A percentile compares a stretch with the other conserved stretches of the same genome.
Conservation (phyloP, 2,888 invertebrate genomes). For the Drosophila suboccidentalis region DNA sequence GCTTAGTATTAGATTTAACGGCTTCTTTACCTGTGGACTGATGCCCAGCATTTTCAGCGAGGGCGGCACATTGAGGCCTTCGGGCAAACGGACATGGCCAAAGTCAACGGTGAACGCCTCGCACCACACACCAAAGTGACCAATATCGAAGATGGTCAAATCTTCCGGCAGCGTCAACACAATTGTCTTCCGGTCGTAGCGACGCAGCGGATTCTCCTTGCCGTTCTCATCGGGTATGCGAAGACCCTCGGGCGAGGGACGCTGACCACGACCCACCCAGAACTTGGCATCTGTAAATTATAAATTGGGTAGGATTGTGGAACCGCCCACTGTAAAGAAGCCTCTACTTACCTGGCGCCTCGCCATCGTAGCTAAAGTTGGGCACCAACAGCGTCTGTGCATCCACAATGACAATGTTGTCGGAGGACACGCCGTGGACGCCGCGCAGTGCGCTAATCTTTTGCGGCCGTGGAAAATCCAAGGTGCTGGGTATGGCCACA, state of each 20-base stretch:
- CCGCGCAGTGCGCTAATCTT: slow-evolving; percentile 91
- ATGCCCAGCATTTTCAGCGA: slow-evolving; percentile 97
- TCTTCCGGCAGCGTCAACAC: slow-evolving; percentile 95
- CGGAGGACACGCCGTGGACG: slow-evolving; percentile 94
- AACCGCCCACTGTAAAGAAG: neutral
- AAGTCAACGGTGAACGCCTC: slow-evolving; percentile 97
- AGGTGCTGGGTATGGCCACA: slow-evolving; percentile 91
- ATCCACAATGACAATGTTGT: slow-evolving; percentile 95
- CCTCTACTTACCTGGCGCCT: slow-evolving; percentile 91
- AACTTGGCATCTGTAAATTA: slow-evolving; percentile 93
- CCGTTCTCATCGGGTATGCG: slow-evolving; percentile 97
- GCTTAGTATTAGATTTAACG: slow-evolving; percentile 79
- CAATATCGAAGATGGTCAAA: slow-evolving; percentile 95
- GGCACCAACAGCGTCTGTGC: slow-evolving; percentile 96
- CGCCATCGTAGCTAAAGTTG: slow-evolving; percentile 96
- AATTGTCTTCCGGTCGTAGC: slow-evolving; percentile 94
- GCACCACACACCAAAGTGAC: slow-evolving; percentile 97
- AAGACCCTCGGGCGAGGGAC: slow-evolving; percentile 93
- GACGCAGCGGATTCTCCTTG: slow-evolving; percentile 91
- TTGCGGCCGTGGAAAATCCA: slow-evolving; percentile 94
- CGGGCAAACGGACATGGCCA: slow-evolving; percentile 93
- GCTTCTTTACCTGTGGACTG: slow-evolving; percentile 94
- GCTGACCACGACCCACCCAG: slow-evolving; percentile 94
- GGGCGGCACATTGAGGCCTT: slow-evolving; percentile 93
- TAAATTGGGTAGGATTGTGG: slow-evolving; percentile 12